Percentiles rank a stretch among this genome's conserved stretches.
phyloP scores from a whole-genome alignment of 1,140 invertebrate species.

The Lordiphosa stackelbergi region DNA sequence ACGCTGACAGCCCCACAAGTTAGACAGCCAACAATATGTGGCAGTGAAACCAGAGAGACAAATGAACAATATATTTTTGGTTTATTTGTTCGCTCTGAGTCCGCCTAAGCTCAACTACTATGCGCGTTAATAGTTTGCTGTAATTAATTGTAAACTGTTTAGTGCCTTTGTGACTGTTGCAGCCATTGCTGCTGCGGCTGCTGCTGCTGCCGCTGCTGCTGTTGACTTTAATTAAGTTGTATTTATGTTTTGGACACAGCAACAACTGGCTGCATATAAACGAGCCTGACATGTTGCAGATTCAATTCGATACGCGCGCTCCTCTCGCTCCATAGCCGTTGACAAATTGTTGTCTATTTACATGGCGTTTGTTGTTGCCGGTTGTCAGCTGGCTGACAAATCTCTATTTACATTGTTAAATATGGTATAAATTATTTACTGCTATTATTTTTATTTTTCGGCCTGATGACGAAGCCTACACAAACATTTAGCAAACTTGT shows the following conservation, averaged over 20 bases:
- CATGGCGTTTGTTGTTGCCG: conserved; percentile 53
- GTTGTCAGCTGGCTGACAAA: conserved; percentile 61
- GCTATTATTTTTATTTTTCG: conserved; percentile 44
- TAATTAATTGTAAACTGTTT: conserved; percentile 69
- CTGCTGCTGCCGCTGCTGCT: conserved; percentile 2
- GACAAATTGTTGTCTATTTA: conserved; percentile 69
- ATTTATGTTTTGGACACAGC: conserved; percentile 66
- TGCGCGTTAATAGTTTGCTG: conserved; percentile 42
- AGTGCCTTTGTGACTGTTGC: conserved; percentile 34
- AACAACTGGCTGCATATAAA: conserved; percentile 35
- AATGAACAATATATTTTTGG: conserved; percentile 1
- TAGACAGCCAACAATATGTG: conserved; percentile 11
- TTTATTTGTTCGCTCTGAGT: background rate
- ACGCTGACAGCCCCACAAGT: conserved; percentile 40
- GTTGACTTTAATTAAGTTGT: conserved; percentile 71
- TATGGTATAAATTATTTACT: conserved; percentile 63
- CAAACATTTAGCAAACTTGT: conserved; percentile 60
- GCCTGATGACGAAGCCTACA: conserved; percentile 39
- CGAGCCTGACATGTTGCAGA: conserved; percentile 34
- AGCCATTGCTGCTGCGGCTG: conserved; percentile 2
- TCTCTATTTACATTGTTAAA: conserved; percentile 68
- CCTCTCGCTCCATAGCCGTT: conserved; percentile 30
- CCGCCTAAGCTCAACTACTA: conserved; percentile 7
- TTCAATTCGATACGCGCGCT: conserved; percentile 12
- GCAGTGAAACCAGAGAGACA: conserved; percentile 4